Evolutionary conservation across 2,113 vertebrate genomes (phyloP).

Genomic region (Marmota monax): DNA sequence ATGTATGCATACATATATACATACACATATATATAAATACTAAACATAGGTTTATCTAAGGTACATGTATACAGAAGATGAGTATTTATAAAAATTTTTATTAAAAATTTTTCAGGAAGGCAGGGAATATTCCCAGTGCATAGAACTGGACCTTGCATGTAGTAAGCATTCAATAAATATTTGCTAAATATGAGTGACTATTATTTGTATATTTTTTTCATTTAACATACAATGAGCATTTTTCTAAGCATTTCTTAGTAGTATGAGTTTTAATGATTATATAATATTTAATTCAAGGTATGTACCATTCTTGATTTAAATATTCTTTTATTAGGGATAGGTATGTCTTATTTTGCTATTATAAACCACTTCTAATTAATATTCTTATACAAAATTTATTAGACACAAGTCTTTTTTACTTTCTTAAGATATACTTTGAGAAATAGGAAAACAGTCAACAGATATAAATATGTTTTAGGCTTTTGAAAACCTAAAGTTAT

Average conservation of each 20-base stretch:
- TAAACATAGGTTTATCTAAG: not conserved
- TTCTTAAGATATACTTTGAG: not conserved
- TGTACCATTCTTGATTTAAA: not conserved
- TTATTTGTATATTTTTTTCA: slow-evolving; percentile 50
- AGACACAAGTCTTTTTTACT: not conserved
- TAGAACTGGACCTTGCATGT: not conserved
- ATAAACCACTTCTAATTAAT: slow-evolving; percentile 16
- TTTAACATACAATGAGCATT: slow-evolving; percentile 30
- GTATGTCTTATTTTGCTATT: slow-evolving; percentile 9
- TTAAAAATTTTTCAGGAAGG: not conserved
- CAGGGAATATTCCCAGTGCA: not conserved
- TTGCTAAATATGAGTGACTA: not conserved
- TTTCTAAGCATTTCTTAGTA: slow-evolving; percentile 25
- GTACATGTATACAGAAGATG: not conserved
- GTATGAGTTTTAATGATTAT: not conserved
- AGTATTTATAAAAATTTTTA: not conserved
- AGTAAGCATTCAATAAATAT: not conserved
- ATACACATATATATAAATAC: not conserved
- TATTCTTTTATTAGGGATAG: slow-evolving; percentile 13
- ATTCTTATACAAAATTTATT: slow-evolving; percentile 1
- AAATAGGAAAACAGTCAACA: not conserved
- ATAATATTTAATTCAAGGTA: not conserved
- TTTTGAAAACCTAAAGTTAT: slow-evolving; percentile 1
- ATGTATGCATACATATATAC: not conserved
- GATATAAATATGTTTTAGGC: not conserved